phyloP scores from a whole-genome alignment of 2,797 vertebrate genomes.

The Bothrops alternatus region DNA sequence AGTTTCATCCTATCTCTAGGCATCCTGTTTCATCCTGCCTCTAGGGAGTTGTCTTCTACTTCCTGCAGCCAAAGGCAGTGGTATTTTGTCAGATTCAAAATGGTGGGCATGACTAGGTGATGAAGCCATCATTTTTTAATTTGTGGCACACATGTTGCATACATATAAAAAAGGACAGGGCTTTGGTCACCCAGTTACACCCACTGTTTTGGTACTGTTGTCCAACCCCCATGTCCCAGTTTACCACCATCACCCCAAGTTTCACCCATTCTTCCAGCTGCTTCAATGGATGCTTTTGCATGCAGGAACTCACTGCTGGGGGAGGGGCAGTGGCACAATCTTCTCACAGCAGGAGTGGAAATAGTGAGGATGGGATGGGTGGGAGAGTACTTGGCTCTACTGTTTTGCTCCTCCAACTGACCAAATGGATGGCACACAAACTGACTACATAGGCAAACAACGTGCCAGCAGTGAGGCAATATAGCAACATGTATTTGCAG shows the following conservation, averaged over 20 bases:
- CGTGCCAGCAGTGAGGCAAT: neutral
- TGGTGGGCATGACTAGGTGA: neutral
- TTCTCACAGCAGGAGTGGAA: neutral
- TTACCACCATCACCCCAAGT: neutral
- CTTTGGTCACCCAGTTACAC: neutral
- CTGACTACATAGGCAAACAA: neutral
- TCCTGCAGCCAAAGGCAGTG: neutral
- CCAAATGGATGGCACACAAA: neutral
- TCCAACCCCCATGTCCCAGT: neutral
- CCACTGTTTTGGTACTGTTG: neutral
- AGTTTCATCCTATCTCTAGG: neutral
- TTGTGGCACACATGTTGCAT: neutral
- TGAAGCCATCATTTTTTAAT: neutral
- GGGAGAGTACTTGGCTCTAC: neutral
- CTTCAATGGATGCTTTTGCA: neutral
- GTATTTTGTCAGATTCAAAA: neutral
- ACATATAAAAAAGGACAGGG: neutral
- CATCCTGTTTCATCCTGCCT: neutral
- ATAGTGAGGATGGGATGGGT: neutral
- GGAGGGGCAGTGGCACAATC: neutral
- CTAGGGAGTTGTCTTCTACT: neutral
- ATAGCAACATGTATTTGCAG: neutral
- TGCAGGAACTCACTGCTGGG: neutral
- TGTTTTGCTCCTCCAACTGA: neutral
- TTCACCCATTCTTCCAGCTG: neutral